Percentiles rank a stretch among this genome's conserved stretches.
Evolutionary conservation across 2,797 vertebrate species (phyloP).

Genomic region (Psittacula derbiana): DNA sequence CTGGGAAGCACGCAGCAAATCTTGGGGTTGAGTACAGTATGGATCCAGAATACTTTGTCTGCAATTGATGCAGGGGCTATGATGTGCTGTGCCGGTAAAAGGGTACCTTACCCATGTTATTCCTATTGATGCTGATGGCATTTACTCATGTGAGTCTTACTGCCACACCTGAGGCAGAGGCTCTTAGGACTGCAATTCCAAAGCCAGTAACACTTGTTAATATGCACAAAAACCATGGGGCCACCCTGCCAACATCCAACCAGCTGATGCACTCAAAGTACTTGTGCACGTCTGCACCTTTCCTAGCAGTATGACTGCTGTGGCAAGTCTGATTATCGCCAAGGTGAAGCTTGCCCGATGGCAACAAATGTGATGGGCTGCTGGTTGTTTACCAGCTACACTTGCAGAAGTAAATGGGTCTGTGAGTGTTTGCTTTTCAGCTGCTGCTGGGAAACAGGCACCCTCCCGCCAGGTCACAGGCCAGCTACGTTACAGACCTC

Average conservation of each 20-base stretch:
- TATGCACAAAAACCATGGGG: fast-evolving
- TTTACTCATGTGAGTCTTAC: fast-evolving
- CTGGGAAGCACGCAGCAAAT: background rate
- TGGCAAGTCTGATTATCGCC: background rate
- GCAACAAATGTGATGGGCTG: background rate
- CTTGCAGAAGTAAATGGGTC: background rate
- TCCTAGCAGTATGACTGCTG: background rate
- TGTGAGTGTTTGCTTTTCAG: slow-evolving; percentile 2
- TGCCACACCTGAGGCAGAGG: background rate
- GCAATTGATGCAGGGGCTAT: background rate
- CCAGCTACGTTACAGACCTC: background rate
- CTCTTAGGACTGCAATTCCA: background rate
- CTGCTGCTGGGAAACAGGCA: slow-evolving; percentile 15
- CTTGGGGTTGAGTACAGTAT: background rate
- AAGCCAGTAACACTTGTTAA: background rate
- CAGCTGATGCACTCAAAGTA: background rate
- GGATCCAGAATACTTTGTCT: background rate
- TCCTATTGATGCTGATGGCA: background rate
- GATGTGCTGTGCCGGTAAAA: background rate
- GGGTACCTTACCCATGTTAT: background rate
- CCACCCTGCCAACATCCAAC: background rate
- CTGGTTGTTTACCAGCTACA: background rate
- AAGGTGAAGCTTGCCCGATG: background rate
- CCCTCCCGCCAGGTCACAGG: background rate
- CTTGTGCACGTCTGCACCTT: background rate